These are phyloP conservation scores for Eupithecia subumbrata DNA, from an alignment of 2,888 invertebrate genomes.

Conservation along the genomic window DNA sequence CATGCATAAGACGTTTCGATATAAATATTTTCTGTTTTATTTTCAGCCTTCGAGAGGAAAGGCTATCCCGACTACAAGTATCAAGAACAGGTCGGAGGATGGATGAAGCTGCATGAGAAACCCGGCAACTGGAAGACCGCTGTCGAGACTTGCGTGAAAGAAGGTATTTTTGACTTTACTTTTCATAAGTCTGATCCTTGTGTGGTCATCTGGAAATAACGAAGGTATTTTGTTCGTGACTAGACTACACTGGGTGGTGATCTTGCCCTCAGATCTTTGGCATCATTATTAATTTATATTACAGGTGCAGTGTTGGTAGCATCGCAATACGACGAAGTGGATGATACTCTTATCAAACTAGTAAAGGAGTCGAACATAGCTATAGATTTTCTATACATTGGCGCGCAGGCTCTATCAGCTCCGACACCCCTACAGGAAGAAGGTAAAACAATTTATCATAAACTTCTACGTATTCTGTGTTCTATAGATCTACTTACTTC, in stretches of 20 bases:
- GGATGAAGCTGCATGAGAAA: conserved; percentile 3
- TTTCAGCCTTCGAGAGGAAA: neutral
- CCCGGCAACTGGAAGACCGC: neutral
- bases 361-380: neutral
- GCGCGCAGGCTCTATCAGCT: neutral
- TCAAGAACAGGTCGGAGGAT: neutral
- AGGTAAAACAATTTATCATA: neutral
- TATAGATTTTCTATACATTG: neutral
- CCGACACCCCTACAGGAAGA: neutral
- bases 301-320: conserved; percentile 6
- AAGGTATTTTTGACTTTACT: neutral
- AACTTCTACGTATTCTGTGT: neutral
- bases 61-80: conserved; percentile 8
- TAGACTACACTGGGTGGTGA: neutral
- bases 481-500: neutral
- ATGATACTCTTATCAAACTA: neutral
- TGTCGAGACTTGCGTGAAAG: neutral
- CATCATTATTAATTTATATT: neutral
- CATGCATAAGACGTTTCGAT: too few species aligned
- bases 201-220: neutral
- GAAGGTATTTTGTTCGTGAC: neutral
- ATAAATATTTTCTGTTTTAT: neutral
- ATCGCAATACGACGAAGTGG: conserved; percentile 5
- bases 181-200: neutral
- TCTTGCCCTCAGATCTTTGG: neutral